Evolutionary conservation across 1,140 invertebrate species (phyloP), one percentile per base, ranked within the genome.

Genomic region (Varroa destructor): DNA sequence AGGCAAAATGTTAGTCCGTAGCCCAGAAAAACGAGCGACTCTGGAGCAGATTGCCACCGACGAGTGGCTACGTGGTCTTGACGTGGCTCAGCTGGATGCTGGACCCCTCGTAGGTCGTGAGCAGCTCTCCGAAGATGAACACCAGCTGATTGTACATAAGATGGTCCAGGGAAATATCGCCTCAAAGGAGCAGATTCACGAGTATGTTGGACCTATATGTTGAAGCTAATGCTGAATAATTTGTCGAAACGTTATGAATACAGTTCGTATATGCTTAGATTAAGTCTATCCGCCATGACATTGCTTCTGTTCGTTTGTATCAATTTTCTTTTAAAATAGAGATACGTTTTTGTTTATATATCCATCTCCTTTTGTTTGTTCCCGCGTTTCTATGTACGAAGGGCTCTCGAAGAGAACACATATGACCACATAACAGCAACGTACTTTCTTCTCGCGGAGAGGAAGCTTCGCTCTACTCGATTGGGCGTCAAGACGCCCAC

Each of bases 361-460:
- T 25, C 25, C 25, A 25, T 25, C 25, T 25, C 25, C 46, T 51
- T 51, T 5, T 51, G 46, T 8, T 8, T 51, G 46, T 51, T 25
- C 46, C 8, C 46, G 46, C 46, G 46, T 51, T 25, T 25, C 25
- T 25, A 25, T 25, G 25, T 25, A 25, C 25, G 67, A 78, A 93
- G 91, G 75, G 88, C 91, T 71, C 81, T 98, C 74, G 91, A 97
- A 77, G 90, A 88, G 78, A 93, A 97, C 82, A 90, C 93, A 77
- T 99, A 99, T 81, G 95, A 96, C 81, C 92, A 98, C 80, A 89
- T 99, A 75, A 97, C 95, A 46, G 96, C 96, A 43, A 99, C 95
- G 43, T 99, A 98, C 82, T 99, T 93, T 82, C 82, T 99, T 75
- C 82, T 99, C 74, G 94, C 93, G 40, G 96, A 99, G 82, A 82